These are phyloP conservation scores for Drosophila nigromelanica DNA, from an alignment of 1,140 invertebrate species.

Conservation along the genomic window DNA sequence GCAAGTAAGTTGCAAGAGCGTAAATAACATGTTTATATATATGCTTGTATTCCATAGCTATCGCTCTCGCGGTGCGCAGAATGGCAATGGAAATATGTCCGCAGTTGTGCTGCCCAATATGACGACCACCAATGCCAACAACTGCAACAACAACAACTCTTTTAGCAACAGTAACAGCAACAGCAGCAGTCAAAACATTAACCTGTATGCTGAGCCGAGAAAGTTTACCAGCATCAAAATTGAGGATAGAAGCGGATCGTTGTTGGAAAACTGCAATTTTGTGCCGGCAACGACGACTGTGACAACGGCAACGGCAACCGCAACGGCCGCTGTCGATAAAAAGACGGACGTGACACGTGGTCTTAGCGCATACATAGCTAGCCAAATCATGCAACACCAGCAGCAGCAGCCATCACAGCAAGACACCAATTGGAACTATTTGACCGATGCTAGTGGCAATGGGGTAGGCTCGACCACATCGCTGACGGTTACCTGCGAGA, in stretches of 20 bases:
- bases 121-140: not conserved
- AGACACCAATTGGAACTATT: conserved; percentile 72
- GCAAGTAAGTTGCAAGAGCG: conserved; percentile 57
- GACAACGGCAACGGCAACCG: conserved; percentile 23
- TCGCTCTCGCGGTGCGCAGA: conserved; percentile 56
- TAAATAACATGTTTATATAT: not conserved
- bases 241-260: conserved; percentile 48
- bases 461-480: conserved; percentile 25
- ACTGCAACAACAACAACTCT: conserved; percentile 24
- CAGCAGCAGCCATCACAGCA: conserved; percentile 48
- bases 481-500: conserved; percentile 54
- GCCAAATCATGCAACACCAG: conserved; percentile 62
- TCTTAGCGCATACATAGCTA: conserved; percentile 44
- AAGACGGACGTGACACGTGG: conserved; percentile 32
- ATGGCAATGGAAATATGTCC: conserved; percentile 20
- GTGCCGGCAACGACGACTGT: conserved; percentile 41
- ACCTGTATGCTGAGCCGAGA: conserved; percentile 27
- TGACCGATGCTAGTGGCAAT: conserved; percentile 57
- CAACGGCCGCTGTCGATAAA: conserved; percentile 39
- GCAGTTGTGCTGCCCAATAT: conserved; percentile 17
- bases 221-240: conserved; percentile 63
- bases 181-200: conserved; percentile 59
- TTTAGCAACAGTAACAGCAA: conserved; percentile 64
- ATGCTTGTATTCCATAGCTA: conserved; percentile 45
- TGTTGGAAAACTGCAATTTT: conserved; percentile 59